Evolutionary conservation across 2,888 invertebrate species (phyloP), one percentile per base, ranked within the genome.

Genomic region (Taenaris catops): DNA sequence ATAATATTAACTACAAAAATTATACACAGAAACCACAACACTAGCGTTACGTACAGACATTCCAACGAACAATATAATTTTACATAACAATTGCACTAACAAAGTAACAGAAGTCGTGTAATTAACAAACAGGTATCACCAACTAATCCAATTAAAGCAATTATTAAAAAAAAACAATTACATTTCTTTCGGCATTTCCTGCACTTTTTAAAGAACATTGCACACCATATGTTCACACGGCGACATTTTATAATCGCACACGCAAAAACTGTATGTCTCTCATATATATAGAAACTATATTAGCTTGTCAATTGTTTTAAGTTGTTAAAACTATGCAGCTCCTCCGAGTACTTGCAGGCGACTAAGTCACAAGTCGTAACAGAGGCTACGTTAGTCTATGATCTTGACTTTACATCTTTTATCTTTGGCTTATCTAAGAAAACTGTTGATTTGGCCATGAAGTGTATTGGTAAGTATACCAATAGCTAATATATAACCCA

Each of bases 191-290:
- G 65, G 41, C 83, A 80, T 51, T 67, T 73, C 36, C 69, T 73
- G 60, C 84, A 84, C 55, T 74, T 79, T 50, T 70, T 72, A 38
- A 81, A 79, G 42, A 84, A 62, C 83, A 83, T 80, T 18, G 10
- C 36, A 33, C 34, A 26, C 9, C 16, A 1, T 21, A 23, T 24
- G 6, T 1, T 11, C 11, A 10, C 18, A 18, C 3, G 8, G 0
- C 4, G 10, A 25, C 28, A 34, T 33, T 11, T 33, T 31, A 19
- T 32, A 32, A 10, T 17, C 10, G 8, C 6, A 8, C 10, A 29
- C 4, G 12, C 25, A n/a, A 34, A 1, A 17, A 16, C 6, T 11
- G 8, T 9, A 11, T 18, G 10, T 31, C 16, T 2, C 4, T 1
- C 1, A 21, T 26, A 7, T 0, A 3, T 4, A 19, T 34, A 41